Evolutionary conservation across 2,797 vertebrate species (phyloP), one percentile per base, ranked within the genome.

Genomic region (Carapus acus): DNA sequence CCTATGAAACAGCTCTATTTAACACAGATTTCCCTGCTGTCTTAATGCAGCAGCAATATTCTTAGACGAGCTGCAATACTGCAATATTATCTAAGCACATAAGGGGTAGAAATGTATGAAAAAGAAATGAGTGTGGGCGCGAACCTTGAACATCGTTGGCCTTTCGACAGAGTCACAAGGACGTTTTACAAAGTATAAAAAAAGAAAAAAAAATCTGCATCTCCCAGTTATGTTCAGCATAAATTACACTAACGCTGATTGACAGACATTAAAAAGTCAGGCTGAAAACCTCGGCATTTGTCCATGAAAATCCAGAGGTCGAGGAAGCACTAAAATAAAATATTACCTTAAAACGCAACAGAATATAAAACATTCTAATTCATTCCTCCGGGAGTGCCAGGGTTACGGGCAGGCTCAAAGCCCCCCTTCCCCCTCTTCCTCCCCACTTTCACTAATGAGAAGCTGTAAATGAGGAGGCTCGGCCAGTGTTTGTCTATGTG

Each of bases 381-480:
- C 66, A 78, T 72, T 79, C 62, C 39, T 38, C 49, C 48, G 62
- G 61, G 65, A 74, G 69, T 72, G 67, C 64, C 64, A 58, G 67
- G 63, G 73, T 78, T 75, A 69, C 29, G 2, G 65, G 58, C 60
- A 65, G 57, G 19, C 70, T 38, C 38, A 1, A 48, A 39, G 39
- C n/a, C n/a, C n/a, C n/a, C 37, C 48, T 55, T 40, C 43, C 55
- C 37, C 73, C 73, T 68, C 74, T 65, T 70, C 52, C 53, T 54
- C 57, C 49, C 74, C 81, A 83, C 85, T 86, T 74, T 83, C 80
- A 82, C 76, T 85, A 85, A 86, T 85, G 83, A 86, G 77, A 76
- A 72, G 69, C 81, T 54, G 60, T 85, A 83, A 84, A 83, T 67
- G 74, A 77, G 73, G 63, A 71, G 71, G 77, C 73, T 79, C 79